Percentiles rank a stretch among this genome's conserved stretches.
Conservation (phyloP, 2,888 invertebrate species). For the Apoderus coryli region DNA sequence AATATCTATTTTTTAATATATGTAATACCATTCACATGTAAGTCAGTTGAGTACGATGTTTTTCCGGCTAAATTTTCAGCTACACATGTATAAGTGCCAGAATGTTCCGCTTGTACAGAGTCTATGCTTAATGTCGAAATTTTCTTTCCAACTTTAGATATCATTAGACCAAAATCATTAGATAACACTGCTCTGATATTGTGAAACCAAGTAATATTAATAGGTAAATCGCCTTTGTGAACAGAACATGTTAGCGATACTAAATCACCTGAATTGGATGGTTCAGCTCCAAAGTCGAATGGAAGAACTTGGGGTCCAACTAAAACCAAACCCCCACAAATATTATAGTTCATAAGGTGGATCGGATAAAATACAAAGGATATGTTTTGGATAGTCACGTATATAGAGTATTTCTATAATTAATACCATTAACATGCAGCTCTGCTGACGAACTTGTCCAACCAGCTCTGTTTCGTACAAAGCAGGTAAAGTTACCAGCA, state of each 20-base stretch:
- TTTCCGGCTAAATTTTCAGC: constrained; percentile 59
- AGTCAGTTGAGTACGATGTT: constrained; percentile 50
- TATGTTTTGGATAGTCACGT: no score
- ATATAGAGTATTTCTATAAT: constrained; percentile 9
- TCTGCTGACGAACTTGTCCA: constrained; percentile 33
- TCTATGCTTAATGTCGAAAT: constrained; percentile 46
- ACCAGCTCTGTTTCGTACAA: constrained; percentile 39
- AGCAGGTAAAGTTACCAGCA: constrained; percentile 42
- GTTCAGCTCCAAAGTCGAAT: constrained; percentile 38
- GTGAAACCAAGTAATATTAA: constrained; percentile 43
- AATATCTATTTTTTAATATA: no score
- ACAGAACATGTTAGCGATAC: constrained; percentile 52
- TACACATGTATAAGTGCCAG: constrained; percentile 40
- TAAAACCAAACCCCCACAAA: no score
- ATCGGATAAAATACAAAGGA: no score
- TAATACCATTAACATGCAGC: constrained; percentile 39
- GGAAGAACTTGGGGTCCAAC: constrained; percentile 37
- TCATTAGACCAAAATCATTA: constrained; percentile 8
- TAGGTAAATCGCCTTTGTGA: constrained; percentile 56
- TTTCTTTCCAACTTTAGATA: constrained; percentile 40
- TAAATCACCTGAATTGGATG: constrained; percentile 52
- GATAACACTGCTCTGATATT: constrained; percentile 14
- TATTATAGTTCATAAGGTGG: no score
- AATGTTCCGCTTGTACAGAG: constrained; percentile 38
- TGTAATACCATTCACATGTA: constrained; percentile 22